A percentile compares a stretch with the other conserved stretches of the same genome.
These are phyloP conservation scores for Hypotaenidia philippensis DNA, from an alignment of 2,797 vertebrate species.

Conservation along the genomic window DNA sequence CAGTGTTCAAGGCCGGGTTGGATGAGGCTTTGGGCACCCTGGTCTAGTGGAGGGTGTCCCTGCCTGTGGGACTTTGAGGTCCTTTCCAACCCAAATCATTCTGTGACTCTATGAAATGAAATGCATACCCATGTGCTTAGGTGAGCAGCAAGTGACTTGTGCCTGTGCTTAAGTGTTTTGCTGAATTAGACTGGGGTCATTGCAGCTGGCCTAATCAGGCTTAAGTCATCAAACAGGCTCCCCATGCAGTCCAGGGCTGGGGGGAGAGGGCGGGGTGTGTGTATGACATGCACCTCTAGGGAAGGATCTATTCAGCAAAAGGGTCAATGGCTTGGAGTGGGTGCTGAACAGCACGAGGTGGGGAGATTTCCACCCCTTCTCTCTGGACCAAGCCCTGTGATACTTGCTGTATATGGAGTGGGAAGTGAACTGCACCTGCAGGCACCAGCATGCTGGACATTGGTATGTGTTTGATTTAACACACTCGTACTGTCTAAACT, in stretches of 20 bases:
- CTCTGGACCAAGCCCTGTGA: background rate
- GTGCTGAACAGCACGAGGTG: background rate
- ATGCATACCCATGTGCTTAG: rapidly evolving
- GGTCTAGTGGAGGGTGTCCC: too few relatives aligned
- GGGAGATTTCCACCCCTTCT: background rate
- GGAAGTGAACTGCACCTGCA: background rate
- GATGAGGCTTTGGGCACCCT: too few relatives aligned
- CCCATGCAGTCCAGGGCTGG: too few relatives aligned
- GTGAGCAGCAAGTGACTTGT: background rate
- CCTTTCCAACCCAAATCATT: too few relatives aligned
- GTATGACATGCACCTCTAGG: background rate
- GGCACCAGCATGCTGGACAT: background rate
- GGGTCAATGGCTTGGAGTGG: background rate
- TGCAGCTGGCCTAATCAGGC: background rate
- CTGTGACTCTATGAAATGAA: background rate
- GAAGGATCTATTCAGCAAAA: background rate
- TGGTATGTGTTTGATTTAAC: background rate
- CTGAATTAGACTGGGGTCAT: background rate
- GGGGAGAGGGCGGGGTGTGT: too few relatives aligned
- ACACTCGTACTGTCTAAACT: background rate
- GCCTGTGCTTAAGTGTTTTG: background rate
- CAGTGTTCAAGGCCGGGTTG: too few relatives aligned
- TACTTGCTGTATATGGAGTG: background rate
- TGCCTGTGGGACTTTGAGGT: too few relatives aligned
- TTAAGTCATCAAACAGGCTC: background rate